phyloP scores from a whole-genome alignment of 1,140 invertebrate genomes.

The Drosophila parabipectinata region DNA sequence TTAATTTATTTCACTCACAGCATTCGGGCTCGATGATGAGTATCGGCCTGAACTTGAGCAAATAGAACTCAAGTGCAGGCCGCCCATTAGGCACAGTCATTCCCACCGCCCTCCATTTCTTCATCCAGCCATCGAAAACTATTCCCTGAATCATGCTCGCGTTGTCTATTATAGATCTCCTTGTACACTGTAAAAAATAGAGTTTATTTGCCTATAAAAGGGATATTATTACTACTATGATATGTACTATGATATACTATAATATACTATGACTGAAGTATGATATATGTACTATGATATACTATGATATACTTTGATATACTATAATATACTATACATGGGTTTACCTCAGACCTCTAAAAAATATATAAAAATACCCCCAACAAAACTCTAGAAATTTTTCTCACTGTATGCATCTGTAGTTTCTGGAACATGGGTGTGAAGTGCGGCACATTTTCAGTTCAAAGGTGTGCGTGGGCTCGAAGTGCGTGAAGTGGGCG shows the following conservation, averaged over 20 bases:
- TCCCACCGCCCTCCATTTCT: constrained; percentile 23
- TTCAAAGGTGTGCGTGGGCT: constrained; percentile 62
- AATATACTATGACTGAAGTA: too few relatives aligned
- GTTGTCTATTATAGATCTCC: constrained; percentile 41
- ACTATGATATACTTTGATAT: too few relatives aligned
- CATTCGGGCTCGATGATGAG: constrained; percentile 46
- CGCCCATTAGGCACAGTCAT: constrained; percentile 77
- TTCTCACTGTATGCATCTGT: constrained; percentile 14
- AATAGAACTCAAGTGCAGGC: constrained; percentile 62
- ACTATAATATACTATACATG: too few relatives aligned
- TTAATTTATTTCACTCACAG: constrained; percentile 70
- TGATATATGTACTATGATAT: too few relatives aligned
- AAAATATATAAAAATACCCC: not conserved
- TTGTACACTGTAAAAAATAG: constrained; percentile 8
- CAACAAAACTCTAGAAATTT: not conserved
- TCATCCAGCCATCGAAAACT: constrained; percentile 21
- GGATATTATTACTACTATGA: too few relatives aligned
- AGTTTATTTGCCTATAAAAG: not conserved
- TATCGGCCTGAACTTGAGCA: constrained; percentile 63
- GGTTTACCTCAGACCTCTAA: too few relatives aligned
- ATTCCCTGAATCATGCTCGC: constrained; percentile 35
- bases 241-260: too few relatives aligned
- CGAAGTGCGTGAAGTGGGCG: constrained; percentile 69
- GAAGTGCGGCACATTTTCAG: constrained; percentile 70
- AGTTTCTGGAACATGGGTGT: constrained; percentile 51